Base-by-base conservation (phyloP, 2,797 vertebrate species). In the Podarcis lilfordi region DNA sequence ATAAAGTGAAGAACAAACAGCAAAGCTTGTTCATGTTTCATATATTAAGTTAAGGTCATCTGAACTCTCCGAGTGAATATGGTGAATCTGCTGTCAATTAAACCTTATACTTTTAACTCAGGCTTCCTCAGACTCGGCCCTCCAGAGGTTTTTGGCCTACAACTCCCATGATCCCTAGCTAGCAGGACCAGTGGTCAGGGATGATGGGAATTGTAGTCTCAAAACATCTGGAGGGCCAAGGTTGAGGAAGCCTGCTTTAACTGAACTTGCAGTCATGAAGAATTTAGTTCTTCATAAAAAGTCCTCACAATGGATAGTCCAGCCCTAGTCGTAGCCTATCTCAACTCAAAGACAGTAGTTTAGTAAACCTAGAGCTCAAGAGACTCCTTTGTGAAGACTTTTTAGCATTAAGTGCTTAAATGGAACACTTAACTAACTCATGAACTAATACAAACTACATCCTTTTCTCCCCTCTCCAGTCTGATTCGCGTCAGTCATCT, bases 401-500 rank as follows among this genome's bases (percentile, higher is more conserved):
- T 15, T 93, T 66, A 79, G 2, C 4, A 74, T 82, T 78, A 84
- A 35, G 71, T 91, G 68, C 32, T 91, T 94, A 74, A 92, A 91
- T 50, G 69, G 77, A 92, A 91, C 69, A 80, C n/a, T 93, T 86
- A 90, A 89, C 64, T 87, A 89, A 32, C 83, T 92, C 88, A 1
- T 92, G 88, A 91, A 94, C 95, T 96, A 96, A 96, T 93, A 90
- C 89, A 76, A 95, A 95, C 94, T 92, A 86, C 68, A 59, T 95
- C 29, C 91, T 94, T 85, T 93, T 93, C 92, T 90, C 89, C 91
- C 45, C 77, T 81, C 90, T 95, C 86, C 92, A 99, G 99, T 99
- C 99, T 77, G 98, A 99, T 91, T 98, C 97, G 25, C 98, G 97
- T 27, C 98, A 98, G 95, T 98, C 98, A 82, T 98, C 99, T 89